Evolutionary conservation across 2,888 invertebrate species (phyloP), one percentile per base, ranked within the genome.

Genomic region (Clitarchus hookeri): DNA sequence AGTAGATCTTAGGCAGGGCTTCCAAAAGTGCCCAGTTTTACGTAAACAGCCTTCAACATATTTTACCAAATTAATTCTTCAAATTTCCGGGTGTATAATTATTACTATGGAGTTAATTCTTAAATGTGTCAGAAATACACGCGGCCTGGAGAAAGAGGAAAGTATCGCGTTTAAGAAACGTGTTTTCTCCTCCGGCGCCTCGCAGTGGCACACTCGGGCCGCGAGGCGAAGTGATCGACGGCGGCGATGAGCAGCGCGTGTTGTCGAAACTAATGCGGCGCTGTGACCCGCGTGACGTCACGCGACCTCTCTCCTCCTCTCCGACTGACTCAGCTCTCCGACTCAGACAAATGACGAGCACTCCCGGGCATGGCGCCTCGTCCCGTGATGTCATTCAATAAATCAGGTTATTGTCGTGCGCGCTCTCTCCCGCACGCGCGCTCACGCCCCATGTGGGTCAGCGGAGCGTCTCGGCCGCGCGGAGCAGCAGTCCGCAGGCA

Each of bases 371-470:
- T 23, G 65, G 65, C 65, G 65, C 65, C 65, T 65, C 19, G 65
- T 36, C 23, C 19, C 65, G 65, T 65, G 65, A 65, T 65, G 65
- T 65, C 65, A 65, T 65, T 65, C 65, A 65, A 65, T 65, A 65
- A 65, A 65, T 65, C 65, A n/a, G 65, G 65, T 65, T 65, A 65
- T 65, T 65, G 65, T 65, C 65, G 16, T 65, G 65, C 65, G 19
- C 65, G 19, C 65, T 16, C 65, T 19, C 65, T 65, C 65, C n/a
- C 65, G 8, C 23, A n/a, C 23, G 19, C 65, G 19, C 65, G 19
- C 65, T 6, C 65, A n/a, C n/a, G 65, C 65, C 8, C 23, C 65
- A 65, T 23, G 23, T 65, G 65, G 65, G 65, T 65, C 65, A 65
- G 65, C 23, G 65, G 65, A 65, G 65, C 65, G 16, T 65, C 65